Evolutionary conservation across 2,888 invertebrate species (phyloP).

Genomic region (Synanthedon formicaeformis): DNA sequence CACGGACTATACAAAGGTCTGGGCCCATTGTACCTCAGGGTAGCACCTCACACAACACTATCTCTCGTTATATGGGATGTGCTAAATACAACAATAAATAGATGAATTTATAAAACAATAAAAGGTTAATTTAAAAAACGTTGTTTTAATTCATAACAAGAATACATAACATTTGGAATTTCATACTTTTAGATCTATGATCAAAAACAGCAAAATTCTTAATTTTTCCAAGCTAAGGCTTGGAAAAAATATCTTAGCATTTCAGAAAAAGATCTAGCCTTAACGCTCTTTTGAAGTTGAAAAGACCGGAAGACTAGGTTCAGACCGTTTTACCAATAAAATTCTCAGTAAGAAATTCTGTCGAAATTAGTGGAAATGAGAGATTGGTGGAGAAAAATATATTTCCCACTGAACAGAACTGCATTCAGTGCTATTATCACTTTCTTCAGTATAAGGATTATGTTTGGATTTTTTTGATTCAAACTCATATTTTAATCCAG

Average conservation of each 20-base stretch:
- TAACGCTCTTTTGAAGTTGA: too few species aligned
- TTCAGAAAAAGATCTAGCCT: too few species aligned
- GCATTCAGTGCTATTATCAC: constrained; percentile 30
- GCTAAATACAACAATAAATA: constrained; percentile 39
- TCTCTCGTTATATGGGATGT: constrained; percentile 83
- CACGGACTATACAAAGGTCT: constrained; percentile 84
- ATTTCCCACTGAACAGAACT: constrained; percentile 55
- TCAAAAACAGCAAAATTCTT: too few species aligned
- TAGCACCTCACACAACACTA: constrained; percentile 83
- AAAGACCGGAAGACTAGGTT: too few species aligned
- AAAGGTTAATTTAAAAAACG: neutral
- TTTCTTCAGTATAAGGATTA: constrained; percentile 6
- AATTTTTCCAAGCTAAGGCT: too few species aligned
- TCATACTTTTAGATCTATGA: too few species aligned
- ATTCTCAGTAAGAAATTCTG: too few species aligned
- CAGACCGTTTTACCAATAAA: too few species aligned
- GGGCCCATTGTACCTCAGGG: constrained; percentile 79
- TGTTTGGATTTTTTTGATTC: neutral
- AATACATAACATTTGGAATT: too few species aligned
- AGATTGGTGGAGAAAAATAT: constrained; percentile 45
- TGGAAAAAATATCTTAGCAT: too few species aligned
- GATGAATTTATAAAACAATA: constrained; percentile 23
- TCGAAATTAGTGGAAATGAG: constrained; percentile 2
- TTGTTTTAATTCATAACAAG: neutral
- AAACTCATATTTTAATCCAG: too few species aligned